Base-by-base conservation (phyloP, 1,140 invertebrate species). In the Schlechtendalia chinensis region DNA sequence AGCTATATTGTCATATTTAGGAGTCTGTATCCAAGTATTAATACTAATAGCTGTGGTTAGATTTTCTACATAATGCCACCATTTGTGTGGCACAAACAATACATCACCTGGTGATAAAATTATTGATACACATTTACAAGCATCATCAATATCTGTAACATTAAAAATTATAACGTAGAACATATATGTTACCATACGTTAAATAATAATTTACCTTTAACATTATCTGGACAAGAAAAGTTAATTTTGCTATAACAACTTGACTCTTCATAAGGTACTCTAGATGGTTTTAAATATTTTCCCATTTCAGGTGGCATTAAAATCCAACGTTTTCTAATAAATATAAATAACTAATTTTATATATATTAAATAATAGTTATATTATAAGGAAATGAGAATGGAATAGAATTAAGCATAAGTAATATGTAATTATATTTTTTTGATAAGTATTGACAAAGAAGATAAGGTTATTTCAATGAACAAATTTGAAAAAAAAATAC, bases 11-110 rank as follows among this genome's bases (percentile, higher is more conserved):
- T 84, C 83, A 79, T 63, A 50, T 50, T 79, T 79, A 61, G 75
- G 56, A 79, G 92, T 85, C 65, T 93, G 91, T 81, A 97, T 85
- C 96, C 96, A 98, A 63, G 91, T 89, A 87, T 98, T 98, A 0
- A 97, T 88, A 84, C 93, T 92, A 19, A 97, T 89, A 39, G 89
- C 88, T 24, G 92, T 89, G 81, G 91, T 89, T 61, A 93, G 84
- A 83, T 93, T 93, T 86, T 96, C 93, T 8, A 98, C 96, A 87
- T 93, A 97, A 89, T 98, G 96, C 96, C 96, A 98, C 96, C 96
- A 98, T 74, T 93, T 91, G 83, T 89, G 89, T 12, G 96, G 96
- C 1, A 98, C 92, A 84, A 94, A 90, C 14, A 98, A 86, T 10
- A 96, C 91, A 87, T 98, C 94, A 3, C 95, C 95, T 12, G 94